A percentile compares a stretch with the other conserved stretches of the same genome.
Evolutionary conservation across 2,113 vertebrate genomes (phyloP).

Genomic region (Ammodramus savannarum): DNA sequence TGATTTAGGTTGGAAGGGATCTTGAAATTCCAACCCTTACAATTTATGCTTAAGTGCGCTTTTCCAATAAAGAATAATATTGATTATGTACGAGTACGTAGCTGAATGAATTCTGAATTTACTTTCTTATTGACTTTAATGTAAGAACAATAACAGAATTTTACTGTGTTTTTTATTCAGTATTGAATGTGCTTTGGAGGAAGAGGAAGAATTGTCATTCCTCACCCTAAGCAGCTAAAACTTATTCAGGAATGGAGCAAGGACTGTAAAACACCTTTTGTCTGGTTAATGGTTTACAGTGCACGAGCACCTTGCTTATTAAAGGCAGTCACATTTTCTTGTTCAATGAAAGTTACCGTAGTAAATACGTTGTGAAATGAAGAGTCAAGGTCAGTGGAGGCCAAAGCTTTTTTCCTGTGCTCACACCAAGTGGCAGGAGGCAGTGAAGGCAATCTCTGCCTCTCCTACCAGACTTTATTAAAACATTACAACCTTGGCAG

Average conservation of each 20-base stretch:
- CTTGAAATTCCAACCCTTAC: not conserved
- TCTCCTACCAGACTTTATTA: slow-evolving; percentile 48
- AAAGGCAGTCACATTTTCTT: slow-evolving; percentile 48
- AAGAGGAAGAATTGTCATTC: not conserved
- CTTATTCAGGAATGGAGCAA: slow-evolving; percentile 48
- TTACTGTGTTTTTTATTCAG: not conserved
- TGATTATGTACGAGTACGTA: not conserved
- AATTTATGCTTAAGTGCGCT: not conserved
- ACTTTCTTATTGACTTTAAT: not conserved
- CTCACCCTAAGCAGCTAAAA: not conserved
- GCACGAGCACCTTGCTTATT: slow-evolving; percentile 57
- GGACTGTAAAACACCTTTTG: slow-evolving; percentile 37
- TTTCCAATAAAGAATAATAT: not conserved
- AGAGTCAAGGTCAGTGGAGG: slow-evolving; percentile 47
- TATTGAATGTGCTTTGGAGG: not conserved
- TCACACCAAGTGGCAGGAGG: not conserved
- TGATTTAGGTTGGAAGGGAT: not conserved
- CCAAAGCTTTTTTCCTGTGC: not conserved
- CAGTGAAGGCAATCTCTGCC: not conserved
- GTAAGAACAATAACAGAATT: not conserved
- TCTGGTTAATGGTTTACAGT: slow-evolving; percentile 49
- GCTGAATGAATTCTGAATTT: not conserved
- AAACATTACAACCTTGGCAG: slow-evolving; percentile 53
- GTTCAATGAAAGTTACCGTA: slow-evolving; percentile 26
- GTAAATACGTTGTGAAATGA: slow-evolving; percentile 36